These are phyloP conservation scores for Acridotheres tristis DNA, from an alignment of 2,797 vertebrate species.

Conservation along the genomic window DNA sequence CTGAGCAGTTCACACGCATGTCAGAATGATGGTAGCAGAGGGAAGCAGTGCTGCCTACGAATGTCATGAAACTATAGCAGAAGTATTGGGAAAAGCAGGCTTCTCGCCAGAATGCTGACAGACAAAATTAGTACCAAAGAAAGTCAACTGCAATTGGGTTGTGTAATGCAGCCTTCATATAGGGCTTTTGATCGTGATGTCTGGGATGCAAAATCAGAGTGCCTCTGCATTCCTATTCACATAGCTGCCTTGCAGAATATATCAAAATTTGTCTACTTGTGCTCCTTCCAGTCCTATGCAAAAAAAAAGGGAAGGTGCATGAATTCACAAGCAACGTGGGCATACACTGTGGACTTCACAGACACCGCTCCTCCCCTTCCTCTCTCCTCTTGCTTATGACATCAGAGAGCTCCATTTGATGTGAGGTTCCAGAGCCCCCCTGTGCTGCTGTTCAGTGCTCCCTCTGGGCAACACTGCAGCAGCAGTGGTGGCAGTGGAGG, in stretches of 20 bases:
- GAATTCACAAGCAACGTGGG: background rate
- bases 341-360: no score
- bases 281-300: background rate
- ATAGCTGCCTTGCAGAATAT: background rate
- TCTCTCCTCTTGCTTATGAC: no score
- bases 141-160: background rate
- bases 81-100: background rate
- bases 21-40: no score
- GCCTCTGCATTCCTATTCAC: background rate
- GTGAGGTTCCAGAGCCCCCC: background rate
- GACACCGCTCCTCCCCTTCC: no score
- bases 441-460: background rate
- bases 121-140: background rate
- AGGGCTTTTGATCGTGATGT: background rate
- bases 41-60: background rate
- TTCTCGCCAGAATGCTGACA: background rate
- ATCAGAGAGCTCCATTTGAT: background rate
- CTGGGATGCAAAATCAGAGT: no score
- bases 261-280: no score
- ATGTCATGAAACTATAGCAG: background rate
- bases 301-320: background rate
- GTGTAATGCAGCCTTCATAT: no score
- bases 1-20: background rate
- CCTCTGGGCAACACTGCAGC: no score
- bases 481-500: no score